Evolutionary conservation across 2,113 vertebrate genomes (phyloP).

Genomic region (Phaethornis superciliosus): DNA sequence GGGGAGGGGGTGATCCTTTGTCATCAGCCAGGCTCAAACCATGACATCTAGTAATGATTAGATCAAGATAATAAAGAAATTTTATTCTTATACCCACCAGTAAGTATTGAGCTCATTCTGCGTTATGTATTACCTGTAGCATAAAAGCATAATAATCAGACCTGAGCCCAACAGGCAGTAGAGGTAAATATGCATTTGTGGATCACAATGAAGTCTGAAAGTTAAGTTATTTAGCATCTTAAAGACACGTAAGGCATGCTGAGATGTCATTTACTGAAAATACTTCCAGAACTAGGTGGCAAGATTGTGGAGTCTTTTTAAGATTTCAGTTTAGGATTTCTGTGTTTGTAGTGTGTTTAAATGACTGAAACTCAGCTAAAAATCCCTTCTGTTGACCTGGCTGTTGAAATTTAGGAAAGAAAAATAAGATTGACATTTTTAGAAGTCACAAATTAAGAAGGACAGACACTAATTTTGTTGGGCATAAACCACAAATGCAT

Average conservation of each 20-base stretch:
- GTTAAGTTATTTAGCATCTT: background rate
- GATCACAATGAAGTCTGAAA: background rate
- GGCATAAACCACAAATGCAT: background rate
- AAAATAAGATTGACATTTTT: background rate
- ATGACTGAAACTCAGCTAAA: background rate
- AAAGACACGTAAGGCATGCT: background rate
- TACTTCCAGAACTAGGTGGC: background rate
- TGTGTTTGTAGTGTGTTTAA: background rate
- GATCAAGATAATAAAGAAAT: background rate
- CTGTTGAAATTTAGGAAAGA: background rate
- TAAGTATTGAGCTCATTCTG: background rate
- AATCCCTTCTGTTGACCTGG: background rate
- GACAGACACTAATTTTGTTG: background rate
- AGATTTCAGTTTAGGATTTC: background rate
- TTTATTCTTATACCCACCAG: background rate
- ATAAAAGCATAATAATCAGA: background rate
- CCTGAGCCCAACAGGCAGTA: background rate
- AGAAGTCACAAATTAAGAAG: background rate
- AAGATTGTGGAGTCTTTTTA: background rate
- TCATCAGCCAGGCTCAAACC: no score
- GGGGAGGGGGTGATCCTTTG: no score
- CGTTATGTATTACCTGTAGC: background rate
- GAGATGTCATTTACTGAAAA: background rate
- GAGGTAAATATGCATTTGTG: background rate
- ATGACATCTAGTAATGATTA: background rate